Evolutionary conservation across 37 sponge, comb jelly and placozoan genomes (phyloP), one percentile per base, ranked within the genome.

Genomic region (Bolinopsis microptera): DNA sequence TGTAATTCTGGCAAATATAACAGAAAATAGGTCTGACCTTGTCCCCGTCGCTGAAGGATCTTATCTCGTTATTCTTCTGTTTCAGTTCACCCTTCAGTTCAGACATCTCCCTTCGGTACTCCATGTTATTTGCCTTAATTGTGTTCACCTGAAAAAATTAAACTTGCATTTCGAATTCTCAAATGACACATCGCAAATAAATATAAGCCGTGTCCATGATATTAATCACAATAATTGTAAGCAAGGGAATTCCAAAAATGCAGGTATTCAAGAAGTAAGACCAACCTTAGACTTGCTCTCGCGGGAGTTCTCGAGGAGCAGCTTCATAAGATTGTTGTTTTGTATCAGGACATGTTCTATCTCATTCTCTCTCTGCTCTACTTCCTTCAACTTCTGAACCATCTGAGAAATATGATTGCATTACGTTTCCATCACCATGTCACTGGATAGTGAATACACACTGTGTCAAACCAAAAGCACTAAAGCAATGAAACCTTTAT

Each of bases 271-370:
- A n/a, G n/a, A n/a, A n/a, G n/a, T n/a, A n/a, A n/a, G n/a, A 77
- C 80, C 16, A 28, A 77, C 80, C 27, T 32, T 77, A 9, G 36
- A 35, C 33, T 35, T 77, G 80, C 33, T 77, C 33, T 77, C 80
- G 0, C 32, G 33, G 9, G 80, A 34, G 36, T 34, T 27, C 35
- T 77, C 35, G 13, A 77, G 32, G 33, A 77, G 37, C 13, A 77
- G 80, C 32, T 35, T 32, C 80, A 77, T 77, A 21, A 77, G 36
- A 0, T 77, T 77, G 80, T 77, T 77, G 32, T 77, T 77, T 36
- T 77, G 80, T 35, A 77, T 28, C 33, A 77, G 21, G 2, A 77
- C 36, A 1, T 77, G 80, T 32, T 77, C 80, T 35, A 77, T 77
- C 35, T 77, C 80, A 36, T 16, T 35, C 35, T 77, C 80, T 32